A percentile compares a stretch with the other conserved stretches of the same genome.
Evolutionary conservation across 2,797 vertebrate species (phyloP).

Genomic region (Mastacembelus armatus): DNA sequence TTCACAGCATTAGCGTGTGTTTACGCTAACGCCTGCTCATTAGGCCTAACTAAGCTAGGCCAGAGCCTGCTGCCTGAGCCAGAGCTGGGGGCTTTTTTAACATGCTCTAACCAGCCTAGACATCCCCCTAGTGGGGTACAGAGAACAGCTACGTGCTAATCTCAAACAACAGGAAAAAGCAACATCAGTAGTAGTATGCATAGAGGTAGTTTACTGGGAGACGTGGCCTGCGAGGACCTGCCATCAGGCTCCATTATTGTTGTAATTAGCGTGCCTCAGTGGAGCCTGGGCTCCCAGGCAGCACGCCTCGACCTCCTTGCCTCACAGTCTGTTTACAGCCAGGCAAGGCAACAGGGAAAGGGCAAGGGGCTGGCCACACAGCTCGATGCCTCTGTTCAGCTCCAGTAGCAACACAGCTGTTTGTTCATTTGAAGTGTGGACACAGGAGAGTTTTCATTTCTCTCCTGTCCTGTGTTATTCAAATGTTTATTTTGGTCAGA

Average conservation of each 20-base stretch:
- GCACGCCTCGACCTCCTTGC: constrained; percentile 75
- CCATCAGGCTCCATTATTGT: constrained; percentile 82
- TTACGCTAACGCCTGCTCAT: constrained; percentile 80
- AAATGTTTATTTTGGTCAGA: constrained; percentile 63
- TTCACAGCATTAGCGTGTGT: constrained; percentile 78
- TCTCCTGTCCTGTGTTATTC: constrained; percentile 55
- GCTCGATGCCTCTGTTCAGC: constrained; percentile 59
- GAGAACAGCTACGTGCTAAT: constrained; percentile 71
- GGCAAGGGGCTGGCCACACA: constrained; percentile 67
- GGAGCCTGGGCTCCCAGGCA: constrained; percentile 70
- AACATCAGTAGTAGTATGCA: constrained; percentile 57
- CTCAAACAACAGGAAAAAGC: constrained; percentile 78
- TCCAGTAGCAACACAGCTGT: constrained; percentile 75
- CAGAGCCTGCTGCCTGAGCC: constrained; percentile 64
- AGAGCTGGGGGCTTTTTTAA: constrained; percentile 72
- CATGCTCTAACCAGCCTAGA: constrained; percentile 70
- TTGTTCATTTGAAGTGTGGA: constrained; percentile 75
- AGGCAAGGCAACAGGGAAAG: constrained; percentile 71
- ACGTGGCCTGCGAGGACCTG: constrained; percentile 76
- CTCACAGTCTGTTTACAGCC: constrained; percentile 75
- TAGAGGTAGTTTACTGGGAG: constrained; percentile 69
- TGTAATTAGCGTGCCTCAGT: constrained; percentile 79
- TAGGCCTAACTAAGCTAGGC: constrained; percentile 76
- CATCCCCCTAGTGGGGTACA: constrained; percentile 59
- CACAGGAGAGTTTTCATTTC: constrained; percentile 63